Evolutionary conservation across 2,888 invertebrate species (phyloP), one percentile per base, ranked within the genome.

Genomic region (Silvanus unidentatus): DNA sequence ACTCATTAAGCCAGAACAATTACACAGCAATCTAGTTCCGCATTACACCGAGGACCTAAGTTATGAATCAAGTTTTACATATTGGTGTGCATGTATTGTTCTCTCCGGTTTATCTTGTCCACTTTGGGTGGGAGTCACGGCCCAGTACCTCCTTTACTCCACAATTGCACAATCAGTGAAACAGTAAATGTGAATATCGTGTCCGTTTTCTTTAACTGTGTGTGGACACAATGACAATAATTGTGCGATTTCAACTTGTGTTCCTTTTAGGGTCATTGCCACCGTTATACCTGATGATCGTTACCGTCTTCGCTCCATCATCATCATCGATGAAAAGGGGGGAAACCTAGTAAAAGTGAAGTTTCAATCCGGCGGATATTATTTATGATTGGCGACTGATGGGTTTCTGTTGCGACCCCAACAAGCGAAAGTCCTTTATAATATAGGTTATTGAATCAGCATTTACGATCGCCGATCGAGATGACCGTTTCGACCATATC

Each of bases 361-460:
- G 22, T 22, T 22, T 22, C 22, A 22, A 22, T 22, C 8, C 22
- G 8, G 3, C 8, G 3, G 22, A 22, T 22, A 22, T 22, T 22
- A 22, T 22, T 22, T 22, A 22, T 22, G 22, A 22, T 22, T 22
- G 22, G 4, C 22, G 22, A 22, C 8, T 22, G 22, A 22, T 22
- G 22, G 22, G 22, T 3, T 22, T 22, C 3, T 22, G 8, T 22
- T 3, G 22, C 22, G 8, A 22, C 22, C 22, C 22, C 8, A 22
- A 22, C 8, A 22, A 22, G 22, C 22, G 22, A 22, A 22, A 22
- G 22, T 22, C 22, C 22, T 22, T 22, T 5, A 22, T 22, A 22
- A 66, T 66, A 64, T 65, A 63, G 68, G 66, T 68, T 70, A 69
- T 70, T 67, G 70, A 70, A 69, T 70, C 69, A 64, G 66, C 68